Evolutionary conservation across 2,888 invertebrate species (phyloP).

Genomic region (Ectobius pallidus): DNA sequence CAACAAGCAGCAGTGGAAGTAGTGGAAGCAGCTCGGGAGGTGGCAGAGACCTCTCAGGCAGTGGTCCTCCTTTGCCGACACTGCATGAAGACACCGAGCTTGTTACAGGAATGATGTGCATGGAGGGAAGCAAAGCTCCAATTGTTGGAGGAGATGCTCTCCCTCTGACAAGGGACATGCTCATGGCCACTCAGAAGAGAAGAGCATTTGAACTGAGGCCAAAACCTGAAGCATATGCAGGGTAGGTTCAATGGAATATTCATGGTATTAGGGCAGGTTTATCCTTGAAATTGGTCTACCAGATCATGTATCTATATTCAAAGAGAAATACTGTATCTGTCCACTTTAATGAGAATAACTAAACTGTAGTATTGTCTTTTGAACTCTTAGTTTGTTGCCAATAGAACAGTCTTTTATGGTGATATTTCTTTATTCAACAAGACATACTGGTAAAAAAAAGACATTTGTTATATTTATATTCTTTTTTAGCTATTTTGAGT

Average conservation of each 20-base stretch:
- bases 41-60: constrained; percentile 33
- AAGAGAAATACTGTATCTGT: neutral
- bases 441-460: too few relatives aligned
- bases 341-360: too few relatives aligned
- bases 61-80: constrained; percentile 63
- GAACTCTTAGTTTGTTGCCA: too few relatives aligned
- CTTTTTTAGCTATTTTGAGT: too few relatives aligned
- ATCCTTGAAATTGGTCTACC: neutral
- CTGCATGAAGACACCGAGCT: constrained; percentile 87
- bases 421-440: too few relatives aligned
- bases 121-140: neutral
- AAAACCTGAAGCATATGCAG: constrained; percentile 69
- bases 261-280: neutral
- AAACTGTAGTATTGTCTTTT: too few relatives aligned
- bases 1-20: constrained; percentile 43
- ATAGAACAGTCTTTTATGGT: too few relatives aligned
- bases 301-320: too few relatives aligned
- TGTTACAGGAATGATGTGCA: constrained; percentile 46
- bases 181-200: constrained; percentile 79
- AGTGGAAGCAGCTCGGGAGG: constrained; percentile 52
- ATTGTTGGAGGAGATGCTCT: constrained; percentile 44
- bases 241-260: constrained; percentile 60
- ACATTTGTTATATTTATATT: too few relatives aligned
- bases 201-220: constrained; percentile 66
- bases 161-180: constrained; percentile 78